A percentile compares a stretch with the other conserved stretches of the same genome.
These are phyloP conservation scores for Anseranas semipalmata DNA, from an alignment of 2,113 vertebrate species.

Conservation along the genomic window DNA sequence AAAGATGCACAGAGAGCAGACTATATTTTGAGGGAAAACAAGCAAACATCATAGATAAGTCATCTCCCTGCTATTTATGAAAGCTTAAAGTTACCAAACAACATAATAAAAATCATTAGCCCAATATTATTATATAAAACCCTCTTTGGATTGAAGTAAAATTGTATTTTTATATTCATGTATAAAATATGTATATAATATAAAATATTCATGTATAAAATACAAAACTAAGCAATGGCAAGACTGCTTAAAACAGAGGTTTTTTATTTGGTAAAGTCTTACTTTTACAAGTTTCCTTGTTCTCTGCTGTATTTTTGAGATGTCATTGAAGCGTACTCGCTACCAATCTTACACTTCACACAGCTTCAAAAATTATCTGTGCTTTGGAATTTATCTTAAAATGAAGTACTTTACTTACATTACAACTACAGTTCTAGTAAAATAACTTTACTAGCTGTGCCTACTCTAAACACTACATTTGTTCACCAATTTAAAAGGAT, in stretches of 20 bases:
- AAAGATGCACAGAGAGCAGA: not conserved
- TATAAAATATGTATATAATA: too few species aligned
- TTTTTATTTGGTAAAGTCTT: not conserved
- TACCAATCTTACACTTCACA: not conserved
- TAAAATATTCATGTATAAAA: not conserved
- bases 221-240: not conserved
- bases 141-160: not conserved
- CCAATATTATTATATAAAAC: not conserved
- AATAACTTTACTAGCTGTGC: not conserved
- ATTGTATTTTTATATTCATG: not conserved
- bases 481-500: not conserved
- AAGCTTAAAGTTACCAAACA: not conserved
- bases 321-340: not conserved
- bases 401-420: not conserved
- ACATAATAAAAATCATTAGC: not conserved
- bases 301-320: not conserved
- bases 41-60: not conserved
- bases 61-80: not conserved
- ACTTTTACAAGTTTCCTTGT: not conserved
- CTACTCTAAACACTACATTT: not conserved
- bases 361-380: not conserved
- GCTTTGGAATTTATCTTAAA: not conserved
- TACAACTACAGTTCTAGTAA: not conserved
- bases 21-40: not conserved
- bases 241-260: not conserved